Evolutionary conservation across 2,888 invertebrate species (phyloP), one percentile per base, ranked within the genome.

Genomic region (Zaprionus bogoriensis): DNA sequence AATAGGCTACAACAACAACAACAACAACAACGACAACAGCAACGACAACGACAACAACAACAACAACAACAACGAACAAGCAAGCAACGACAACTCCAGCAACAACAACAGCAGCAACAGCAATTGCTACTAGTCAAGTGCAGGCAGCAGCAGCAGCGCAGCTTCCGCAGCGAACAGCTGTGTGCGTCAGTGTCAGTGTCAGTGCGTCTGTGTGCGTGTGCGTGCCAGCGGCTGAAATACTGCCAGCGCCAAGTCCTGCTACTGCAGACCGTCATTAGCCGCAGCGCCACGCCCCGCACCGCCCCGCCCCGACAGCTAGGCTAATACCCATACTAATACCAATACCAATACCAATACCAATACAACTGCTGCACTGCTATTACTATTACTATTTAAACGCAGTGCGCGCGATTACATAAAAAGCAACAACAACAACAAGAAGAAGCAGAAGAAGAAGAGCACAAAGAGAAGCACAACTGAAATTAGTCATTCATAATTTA

Each of bases 401-500:
- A n/a, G 53, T 46, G 45, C 39, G 51, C 36, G 63, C 63, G 60
- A 63, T 74, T 74, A 77, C 57, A 77, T 73, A 74, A 74, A 72
- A 64, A 41, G 45, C 22, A 53, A 51, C 9, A 50, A 41, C 10
- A 60, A 32, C 19, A 42, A 52, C 23, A 42, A 17, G n/a, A 42
- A 22, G 19, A 46, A n/a, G n/a, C n/a, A n/a, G n/a, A n/a, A n/a
- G n/a, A n/a, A n/a, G n/a, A n/a, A n/a, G n/a, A n/a, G n/a, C 53
- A 32, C 9, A 19, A 3, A 39, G 17, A 42, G 42, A 41, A 50
- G 23, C 64, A 55, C 64, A 64, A 64, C 64, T 28, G 32, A 51
- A 66, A 59, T 73, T 73, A 62, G 73, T 67, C 73, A 77, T 67
- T 73, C 77, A 73, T 77, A 68, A 74, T 77, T 77, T 74, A 74